Evolutionary conservation across 2,888 invertebrate genomes (phyloP).

Genomic region (Nymphalis polychloros): DNA sequence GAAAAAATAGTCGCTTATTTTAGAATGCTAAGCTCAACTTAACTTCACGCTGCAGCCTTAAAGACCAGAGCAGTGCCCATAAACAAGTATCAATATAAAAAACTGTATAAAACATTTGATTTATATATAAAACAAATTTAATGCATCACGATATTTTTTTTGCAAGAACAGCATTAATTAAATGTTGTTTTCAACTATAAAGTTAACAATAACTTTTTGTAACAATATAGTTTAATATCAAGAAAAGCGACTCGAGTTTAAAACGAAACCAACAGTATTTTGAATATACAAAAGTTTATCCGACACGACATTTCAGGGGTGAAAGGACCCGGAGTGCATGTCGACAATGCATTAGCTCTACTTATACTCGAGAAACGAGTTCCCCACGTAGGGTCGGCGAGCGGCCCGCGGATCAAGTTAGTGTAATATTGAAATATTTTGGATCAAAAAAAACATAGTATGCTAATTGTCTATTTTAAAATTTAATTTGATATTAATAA

Average conservation of each 20-base stretch:
- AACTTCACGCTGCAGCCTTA: too few species aligned
- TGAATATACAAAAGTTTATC: constrained; percentile 9
- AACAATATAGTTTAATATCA: neutral
- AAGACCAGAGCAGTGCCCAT: too few species aligned
- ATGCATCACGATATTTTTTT: neutral
- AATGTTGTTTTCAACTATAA: neutral
- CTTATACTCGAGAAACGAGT: neutral
- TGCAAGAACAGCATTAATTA: neutral
- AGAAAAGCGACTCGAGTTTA: neutral
- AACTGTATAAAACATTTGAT: neutral
- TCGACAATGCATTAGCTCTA: constrained; percentile 15
- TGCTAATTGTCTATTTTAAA: too few species aligned
- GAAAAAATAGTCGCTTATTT: too few species aligned
- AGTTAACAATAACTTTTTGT: neutral
- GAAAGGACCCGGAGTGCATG: constrained; percentile 19
- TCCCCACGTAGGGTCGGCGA: neutral
- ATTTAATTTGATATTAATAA: too few species aligned
- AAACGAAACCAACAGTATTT: constrained; percentile 7
- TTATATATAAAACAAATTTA: neutral
- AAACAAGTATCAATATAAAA: too few species aligned
- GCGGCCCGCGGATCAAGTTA: too few species aligned
- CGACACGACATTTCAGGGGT: constrained; percentile 23
- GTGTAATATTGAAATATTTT: too few species aligned
- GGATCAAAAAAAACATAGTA: too few species aligned
- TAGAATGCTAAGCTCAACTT: too few species aligned